phyloP scores from a whole-genome alignment of 2,797 vertebrate species.

The Erethizon dorsatum region DNA sequence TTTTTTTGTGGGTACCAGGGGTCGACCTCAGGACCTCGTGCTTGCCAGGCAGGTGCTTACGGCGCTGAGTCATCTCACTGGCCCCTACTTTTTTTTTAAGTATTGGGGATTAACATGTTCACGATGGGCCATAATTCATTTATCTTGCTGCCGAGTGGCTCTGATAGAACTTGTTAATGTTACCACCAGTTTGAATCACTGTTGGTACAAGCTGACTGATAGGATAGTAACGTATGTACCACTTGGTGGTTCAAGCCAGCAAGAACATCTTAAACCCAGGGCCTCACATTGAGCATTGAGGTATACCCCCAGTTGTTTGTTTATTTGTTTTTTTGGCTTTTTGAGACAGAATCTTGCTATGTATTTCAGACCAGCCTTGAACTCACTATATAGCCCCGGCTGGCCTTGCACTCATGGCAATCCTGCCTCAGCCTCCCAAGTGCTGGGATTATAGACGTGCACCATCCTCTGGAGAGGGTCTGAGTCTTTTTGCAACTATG shows the following conservation, averaged over 20 bases:
- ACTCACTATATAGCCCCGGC: not conserved
- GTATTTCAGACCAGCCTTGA: not conserved
- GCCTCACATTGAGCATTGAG: not conserved
- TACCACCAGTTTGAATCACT: not conserved
- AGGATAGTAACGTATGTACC: not conserved
- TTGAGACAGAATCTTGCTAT: not conserved
- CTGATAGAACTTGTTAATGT: not conserved
- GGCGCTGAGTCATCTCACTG: no score
- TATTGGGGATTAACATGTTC: not conserved
- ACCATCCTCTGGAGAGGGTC: not conserved
- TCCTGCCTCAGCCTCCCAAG: not conserved
- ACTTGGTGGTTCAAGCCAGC: not conserved
- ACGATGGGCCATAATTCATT: not conserved
- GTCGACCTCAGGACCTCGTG: no score
- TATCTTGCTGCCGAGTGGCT: not conserved
- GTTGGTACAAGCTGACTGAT: not conserved
- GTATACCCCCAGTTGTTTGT: not conserved
- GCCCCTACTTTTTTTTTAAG: not conserved
- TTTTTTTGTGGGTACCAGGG: no score
- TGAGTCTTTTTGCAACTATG: not conserved
- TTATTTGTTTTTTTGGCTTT: not conserved
- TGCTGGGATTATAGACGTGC: not conserved
- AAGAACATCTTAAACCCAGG: not conserved
- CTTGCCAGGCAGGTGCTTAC: no score
- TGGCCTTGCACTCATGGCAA: not conserved